Evolutionary conservation across 1,140 invertebrate genomes (phyloP), one percentile per base, ranked within the genome.

Genomic region (Aphis craccivora): DNA sequence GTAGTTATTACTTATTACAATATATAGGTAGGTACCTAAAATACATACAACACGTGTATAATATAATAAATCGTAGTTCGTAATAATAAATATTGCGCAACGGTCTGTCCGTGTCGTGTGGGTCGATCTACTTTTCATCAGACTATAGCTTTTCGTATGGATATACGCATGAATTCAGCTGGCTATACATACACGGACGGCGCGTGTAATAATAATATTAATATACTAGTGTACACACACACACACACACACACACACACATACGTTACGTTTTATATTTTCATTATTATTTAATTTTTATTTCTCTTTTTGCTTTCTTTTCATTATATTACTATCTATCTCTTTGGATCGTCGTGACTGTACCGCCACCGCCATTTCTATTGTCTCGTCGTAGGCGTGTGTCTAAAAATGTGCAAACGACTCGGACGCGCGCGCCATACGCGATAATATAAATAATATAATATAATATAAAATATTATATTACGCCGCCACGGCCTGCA

Each of bases 111-210:
- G 48, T 89, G 89, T 90, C 23, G 53, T 90, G 89, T 43, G 53
- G 89, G 89, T 67, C 53, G 89, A 90, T 90, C 89, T 90, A 90
- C 89, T 90, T 90, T 90, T 90, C 53, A 55, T 90, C 37, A 22
- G 89, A 40, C 51, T 67, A 40, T 67, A 40, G 37, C 89, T 43
- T 60, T 90, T 60, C 37, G 40, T 40, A 30, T 60, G 40, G 53
- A 37, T 53, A 22, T 25, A 81, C 22, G 35, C 20, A 22, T 37
- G 35, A 81, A 35, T 81, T 22, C 22, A 22, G n/a, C 30, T n/a
- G 30, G 14, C 60, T 67, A 67, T 67, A n/a, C 55, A 55, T 25
- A 25, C 11, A 4, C 81, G 9, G 37, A 40, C 23, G 23, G 22
- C 37, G 20, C 7, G 37, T 84, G 37, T 40, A 83, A 83, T 83